phyloP scores from a whole-genome alignment of 2,113 vertebrate genomes.

The Nycticebus coucang region DNA sequence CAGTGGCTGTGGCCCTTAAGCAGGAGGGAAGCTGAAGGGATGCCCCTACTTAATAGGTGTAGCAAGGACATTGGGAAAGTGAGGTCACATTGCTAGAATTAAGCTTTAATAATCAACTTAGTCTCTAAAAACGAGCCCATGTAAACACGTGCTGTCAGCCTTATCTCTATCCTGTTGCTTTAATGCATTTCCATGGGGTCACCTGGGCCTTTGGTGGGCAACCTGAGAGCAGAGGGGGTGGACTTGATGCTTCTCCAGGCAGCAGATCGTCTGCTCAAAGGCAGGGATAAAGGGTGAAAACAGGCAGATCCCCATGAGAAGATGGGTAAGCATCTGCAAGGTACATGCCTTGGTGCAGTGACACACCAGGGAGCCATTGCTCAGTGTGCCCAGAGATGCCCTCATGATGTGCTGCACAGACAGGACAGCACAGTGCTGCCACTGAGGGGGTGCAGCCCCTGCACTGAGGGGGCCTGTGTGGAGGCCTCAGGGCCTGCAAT shows the following conservation, averaged over 20 bases:
- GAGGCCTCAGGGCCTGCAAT: neutral
- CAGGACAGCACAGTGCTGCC: neutral
- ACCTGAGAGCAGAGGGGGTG: too few species aligned
- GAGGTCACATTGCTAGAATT: neutral
- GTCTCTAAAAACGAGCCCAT: neutral
- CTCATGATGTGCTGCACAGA: too few species aligned
- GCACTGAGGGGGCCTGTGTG: neutral
- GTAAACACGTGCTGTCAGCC: rapidly evolving
- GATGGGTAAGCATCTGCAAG: rapidly evolving
- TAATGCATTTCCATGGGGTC: neutral
- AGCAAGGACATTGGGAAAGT: neutral
- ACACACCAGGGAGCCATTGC: rapidly evolving
- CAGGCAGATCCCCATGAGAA: rapidly evolving
- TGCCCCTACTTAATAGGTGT: rapidly evolving
- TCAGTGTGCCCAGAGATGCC: rapidly evolving
- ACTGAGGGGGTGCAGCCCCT: neutral
- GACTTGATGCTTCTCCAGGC: neutral
- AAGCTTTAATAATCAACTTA: neutral
- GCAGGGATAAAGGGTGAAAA: neutral
- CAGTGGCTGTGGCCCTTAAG: rapidly evolving
- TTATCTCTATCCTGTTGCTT: neutral
- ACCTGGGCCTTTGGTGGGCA: rapidly evolving
- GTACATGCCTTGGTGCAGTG: neutral
- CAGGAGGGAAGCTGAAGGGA: neutral
- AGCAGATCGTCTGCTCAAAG: rapidly evolving